A percentile compares a stretch with the other conserved stretches of the same genome.
phyloP scores from a whole-genome alignment of 2,113 vertebrate species.

The Ia io region DNA sequence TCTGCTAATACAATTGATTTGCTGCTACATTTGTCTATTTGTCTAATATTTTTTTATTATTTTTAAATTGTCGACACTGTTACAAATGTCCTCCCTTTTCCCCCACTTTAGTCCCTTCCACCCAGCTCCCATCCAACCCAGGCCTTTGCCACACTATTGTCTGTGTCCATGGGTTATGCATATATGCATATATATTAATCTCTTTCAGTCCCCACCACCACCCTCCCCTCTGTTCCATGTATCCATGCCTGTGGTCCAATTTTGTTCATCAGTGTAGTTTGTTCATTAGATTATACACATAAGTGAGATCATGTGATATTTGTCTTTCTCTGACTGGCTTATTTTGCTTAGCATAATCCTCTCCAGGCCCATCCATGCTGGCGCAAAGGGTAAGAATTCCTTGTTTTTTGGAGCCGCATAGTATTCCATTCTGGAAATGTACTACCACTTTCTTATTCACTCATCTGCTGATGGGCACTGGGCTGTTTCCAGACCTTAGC shows the following conservation, averaged over 20 bases:
- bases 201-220: not conserved
- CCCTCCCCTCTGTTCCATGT: not conserved
- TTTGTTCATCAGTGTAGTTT: too few relatives aligned
- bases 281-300: too few relatives aligned
- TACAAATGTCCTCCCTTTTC: not conserved
- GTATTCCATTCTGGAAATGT: too few relatives aligned
- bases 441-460: too few relatives aligned
- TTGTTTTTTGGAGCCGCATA: too few relatives aligned
- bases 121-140: too few relatives aligned
- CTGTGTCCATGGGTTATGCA: not conserved
- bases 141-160: not conserved
- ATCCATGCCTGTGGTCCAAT: too few relatives aligned
- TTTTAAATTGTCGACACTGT: not conserved
- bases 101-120: not conserved
- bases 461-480: not conserved
- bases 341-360: too few relatives aligned
- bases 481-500: not conserved
- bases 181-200: not conserved
- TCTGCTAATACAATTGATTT: constrained; percentile 82
- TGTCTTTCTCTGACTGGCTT: too few relatives aligned
- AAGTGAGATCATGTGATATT: too few relatives aligned
- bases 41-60: not conserved
- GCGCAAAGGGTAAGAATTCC: too few relatives aligned
- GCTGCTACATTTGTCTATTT: constrained; percentile 82
- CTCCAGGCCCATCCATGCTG: too few relatives aligned